Evolutionary conservation across 2,888 invertebrate species (phyloP), one percentile per base, ranked within the genome.

Genomic region (Drosophila kambysellisi): DNA sequence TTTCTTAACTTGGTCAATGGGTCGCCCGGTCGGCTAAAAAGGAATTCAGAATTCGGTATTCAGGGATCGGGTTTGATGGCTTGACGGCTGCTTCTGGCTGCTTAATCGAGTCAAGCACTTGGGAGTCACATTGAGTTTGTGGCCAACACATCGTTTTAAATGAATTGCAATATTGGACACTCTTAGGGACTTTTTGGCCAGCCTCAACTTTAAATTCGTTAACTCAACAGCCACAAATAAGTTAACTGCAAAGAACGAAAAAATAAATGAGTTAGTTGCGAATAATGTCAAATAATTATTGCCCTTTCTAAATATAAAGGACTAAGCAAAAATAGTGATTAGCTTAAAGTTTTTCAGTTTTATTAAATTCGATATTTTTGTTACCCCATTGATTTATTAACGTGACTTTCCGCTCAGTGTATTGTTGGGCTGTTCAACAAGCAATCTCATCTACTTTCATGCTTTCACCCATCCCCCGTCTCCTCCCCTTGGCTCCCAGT

Each of bases 1-100:
- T 70, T 74, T 80, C 70, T 65, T 74, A 91, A 89, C 76, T 91
- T 91, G 91, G 91, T 91, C 88, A 89, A 85, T 91, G 83, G 91
- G 90, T 91, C 81, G 91, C 32, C 52, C n/a, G n/a, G 41, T 65
- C 48, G 72, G 81, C 60, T 25, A 25, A 43, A 37, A 51, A 30
- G 57, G 43, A 35, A 64, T 65, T 63, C 39, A 29, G 43, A 35
- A 64, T 65, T 63, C 39, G 32, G 51, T 20, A 52, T 59, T 48
- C 39, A 50, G 61, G 35, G 33, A 20, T 32, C 11, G 25, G 35
- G 30, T 17, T 54, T 33, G 54, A 33, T 43, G 43, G 41, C 46
- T 56, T 57, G 32, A 53, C n/a, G 43, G 53, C 39, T 59, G 53
- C 39, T 59, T 61, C 39, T 8, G 50, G 48, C 41, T 62, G 56